A percentile compares a stretch with the other conserved stretches of the same genome.
These are phyloP conservation scores for Watsonalla binaria DNA, from an alignment of 2,888 invertebrate species.

Conservation along the genomic window DNA sequence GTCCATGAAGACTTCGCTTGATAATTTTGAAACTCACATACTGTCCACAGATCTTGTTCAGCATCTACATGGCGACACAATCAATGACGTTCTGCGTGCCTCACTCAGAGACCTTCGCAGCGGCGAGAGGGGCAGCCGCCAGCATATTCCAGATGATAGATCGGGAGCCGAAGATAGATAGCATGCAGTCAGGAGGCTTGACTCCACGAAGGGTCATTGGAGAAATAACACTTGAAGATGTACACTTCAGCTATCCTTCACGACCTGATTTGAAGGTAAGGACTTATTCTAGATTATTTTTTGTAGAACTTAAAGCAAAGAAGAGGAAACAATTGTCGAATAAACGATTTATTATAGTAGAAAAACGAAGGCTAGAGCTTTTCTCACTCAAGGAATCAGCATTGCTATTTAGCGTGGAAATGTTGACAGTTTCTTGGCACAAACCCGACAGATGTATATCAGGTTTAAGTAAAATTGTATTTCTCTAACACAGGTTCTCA, in stretches of 20 bases:
- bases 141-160: constrained; percentile 86
- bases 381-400: too few species aligned
- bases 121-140: constrained; percentile 85
- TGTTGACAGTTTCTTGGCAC: too few species aligned
- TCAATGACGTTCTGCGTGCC: constrained; percentile 87
- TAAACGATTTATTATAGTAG: too few species aligned
- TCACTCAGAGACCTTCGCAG: constrained; percentile 85
- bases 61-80: constrained; percentile 86
- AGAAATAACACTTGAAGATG: constrained; percentile 82
- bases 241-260: constrained; percentile 89
- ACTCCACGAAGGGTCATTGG: constrained; percentile 81
- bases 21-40: background rate
- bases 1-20: too few species aligned
- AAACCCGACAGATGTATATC: too few species aligned
- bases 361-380: too few species aligned
- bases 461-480: background rate
- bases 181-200: constrained; percentile 79
- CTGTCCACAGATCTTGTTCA: constrained; percentile 81
- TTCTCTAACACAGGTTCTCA: constrained; percentile 74
- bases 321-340: too few species aligned
- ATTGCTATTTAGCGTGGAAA: too few species aligned
- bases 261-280: constrained; percentile 83
- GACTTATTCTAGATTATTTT: background rate
- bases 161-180: constrained; percentile 84
- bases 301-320: too few species aligned